Evolutionary conservation across 64 coral and sea anemone genomes (phyloP).

Genomic region (Platygyra sinensis): DNA sequence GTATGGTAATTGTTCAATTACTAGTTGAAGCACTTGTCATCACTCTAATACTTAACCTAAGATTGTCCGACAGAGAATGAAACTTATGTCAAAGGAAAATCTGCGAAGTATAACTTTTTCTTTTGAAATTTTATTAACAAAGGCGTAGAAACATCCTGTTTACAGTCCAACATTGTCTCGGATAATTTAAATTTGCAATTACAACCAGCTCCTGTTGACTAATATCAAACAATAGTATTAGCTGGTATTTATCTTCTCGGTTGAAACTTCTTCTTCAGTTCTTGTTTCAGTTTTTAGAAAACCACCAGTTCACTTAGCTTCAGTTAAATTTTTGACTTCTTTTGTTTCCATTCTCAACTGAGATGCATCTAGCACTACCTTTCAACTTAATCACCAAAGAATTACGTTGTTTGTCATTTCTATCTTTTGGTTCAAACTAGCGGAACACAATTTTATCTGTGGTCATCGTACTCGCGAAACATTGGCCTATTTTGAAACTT

Average conservation of each 20-base stretch:
- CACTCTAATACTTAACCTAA: not conserved
- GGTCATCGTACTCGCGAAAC: not conserved
- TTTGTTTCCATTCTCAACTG: too few relatives aligned
- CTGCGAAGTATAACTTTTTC: not conserved
- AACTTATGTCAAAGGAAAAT: not conserved
- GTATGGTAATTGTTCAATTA: too few relatives aligned
- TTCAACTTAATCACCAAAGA: too few relatives aligned
- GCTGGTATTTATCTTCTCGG: not conserved
- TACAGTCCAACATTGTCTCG: not conserved
- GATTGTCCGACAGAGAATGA: not conserved
- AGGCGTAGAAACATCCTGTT: not conserved
- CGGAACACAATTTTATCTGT: too few relatives aligned
- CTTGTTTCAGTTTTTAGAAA: not conserved
- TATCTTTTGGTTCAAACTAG: too few relatives aligned
- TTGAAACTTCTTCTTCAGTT: not conserved
- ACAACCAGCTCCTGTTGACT: not conserved
- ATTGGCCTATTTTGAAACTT: not conserved
- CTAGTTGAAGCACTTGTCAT: not conserved
- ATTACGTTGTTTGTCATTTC: too few relatives aligned
- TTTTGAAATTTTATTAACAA: not conserved
- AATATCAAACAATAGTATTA: not conserved
- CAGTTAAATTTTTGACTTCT: too few relatives aligned
- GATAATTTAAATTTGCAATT: conserved; percentile 3
- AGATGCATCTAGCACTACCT: too few relatives aligned
- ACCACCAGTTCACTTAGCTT: too few relatives aligned